These are phyloP conservation scores for Apus apus DNA, from an alignment of 2,113 vertebrate species.

Conservation along the genomic window DNA sequence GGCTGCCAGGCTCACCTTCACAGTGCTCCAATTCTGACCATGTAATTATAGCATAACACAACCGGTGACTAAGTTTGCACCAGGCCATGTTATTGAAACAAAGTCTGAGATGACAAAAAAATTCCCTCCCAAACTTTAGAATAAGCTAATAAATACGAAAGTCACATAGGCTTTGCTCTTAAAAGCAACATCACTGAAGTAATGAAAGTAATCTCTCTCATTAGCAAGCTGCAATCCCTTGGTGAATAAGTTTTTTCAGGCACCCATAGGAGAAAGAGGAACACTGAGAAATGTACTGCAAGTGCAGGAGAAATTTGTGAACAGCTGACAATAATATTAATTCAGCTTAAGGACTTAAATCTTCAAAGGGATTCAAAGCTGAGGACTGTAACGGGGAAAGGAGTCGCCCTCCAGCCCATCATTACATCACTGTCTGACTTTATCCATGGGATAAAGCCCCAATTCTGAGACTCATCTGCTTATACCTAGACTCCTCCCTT, in stretches of 20 bases:
- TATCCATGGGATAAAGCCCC: not conserved
- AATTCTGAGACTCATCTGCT: not conserved
- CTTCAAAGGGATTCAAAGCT: not conserved
- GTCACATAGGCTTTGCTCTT: not conserved
- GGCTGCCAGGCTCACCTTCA: not conserved
- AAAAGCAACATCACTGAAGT: not conserved
- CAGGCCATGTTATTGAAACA: not conserved
- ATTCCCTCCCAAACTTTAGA: not conserved
- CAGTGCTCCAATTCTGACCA: not conserved
- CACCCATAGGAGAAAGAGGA: accelerated
- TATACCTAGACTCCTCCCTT: not conserved
- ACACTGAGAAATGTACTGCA: not conserved
- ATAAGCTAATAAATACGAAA: not conserved
- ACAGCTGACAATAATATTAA: not conserved
- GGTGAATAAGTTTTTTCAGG: not conserved
- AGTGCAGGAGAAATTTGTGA: not conserved
- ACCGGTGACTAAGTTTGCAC: not conserved
- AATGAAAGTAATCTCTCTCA: not conserved
- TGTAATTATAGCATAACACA: not conserved
- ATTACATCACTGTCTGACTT: not conserved
- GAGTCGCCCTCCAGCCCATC: not conserved
- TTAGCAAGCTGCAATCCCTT: not conserved
- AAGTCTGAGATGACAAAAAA: not conserved
- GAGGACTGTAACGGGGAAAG: not conserved
- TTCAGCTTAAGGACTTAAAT: not conserved